A percentile compares a stretch with the other conserved stretches of the same genome.
phyloP scores from a whole-genome alignment of 2,797 vertebrate species.

The Rhadinocentrus ornatus region DNA sequence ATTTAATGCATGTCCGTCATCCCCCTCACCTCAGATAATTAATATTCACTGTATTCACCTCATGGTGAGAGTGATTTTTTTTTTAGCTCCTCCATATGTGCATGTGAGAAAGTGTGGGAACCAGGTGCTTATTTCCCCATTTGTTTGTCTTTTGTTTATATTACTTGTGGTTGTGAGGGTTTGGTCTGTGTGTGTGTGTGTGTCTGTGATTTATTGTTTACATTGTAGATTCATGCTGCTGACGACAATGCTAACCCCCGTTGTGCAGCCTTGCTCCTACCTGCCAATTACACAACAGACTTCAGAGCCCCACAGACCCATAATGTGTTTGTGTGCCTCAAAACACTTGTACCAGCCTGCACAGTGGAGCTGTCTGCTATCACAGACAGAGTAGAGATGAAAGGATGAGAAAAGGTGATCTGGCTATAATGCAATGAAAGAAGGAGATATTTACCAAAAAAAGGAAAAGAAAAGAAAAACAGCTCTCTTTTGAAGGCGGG shows the following conservation, averaged over 20 bases:
- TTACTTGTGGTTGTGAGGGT: slow-evolving; percentile 33
- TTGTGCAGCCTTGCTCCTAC: slow-evolving; percentile 33
- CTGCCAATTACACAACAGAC: slow-evolving; percentile 38
- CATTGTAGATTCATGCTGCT: slow-evolving; percentile 17
- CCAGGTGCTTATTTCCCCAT: slow-evolving; percentile 49
- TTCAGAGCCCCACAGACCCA: slow-evolving; percentile 24
- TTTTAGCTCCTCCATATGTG: slow-evolving; percentile 39
- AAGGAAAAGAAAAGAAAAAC: neutral
- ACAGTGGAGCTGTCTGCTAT: slow-evolving; percentile 19
- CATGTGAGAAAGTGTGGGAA: slow-evolving; percentile 33
- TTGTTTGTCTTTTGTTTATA: slow-evolving; percentile 51
- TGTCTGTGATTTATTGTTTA: slow-evolving; percentile 33
- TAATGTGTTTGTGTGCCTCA: slow-evolving; percentile 16
- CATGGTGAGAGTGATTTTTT: slow-evolving; percentile 37
- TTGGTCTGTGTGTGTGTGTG: slow-evolving; percentile 14
- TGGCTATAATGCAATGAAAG: slow-evolving; percentile 6
- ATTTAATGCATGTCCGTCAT: slow-evolving; percentile 38
- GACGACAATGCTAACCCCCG: slow-evolving; percentile 25
- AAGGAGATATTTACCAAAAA: neutral
- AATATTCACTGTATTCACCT: slow-evolving; percentile 56
- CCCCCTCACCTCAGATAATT: slow-evolving; percentile 45
- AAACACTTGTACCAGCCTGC: slow-evolving; percentile 14
- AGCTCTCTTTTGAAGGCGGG: neutral
- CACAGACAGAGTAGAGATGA: slow-evolving; percentile 15
- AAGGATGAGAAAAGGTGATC: slow-evolving; percentile 14